phyloP scores from a whole-genome alignment of 2,888 invertebrate genomes.

The Argyresthia albistria region DNA sequence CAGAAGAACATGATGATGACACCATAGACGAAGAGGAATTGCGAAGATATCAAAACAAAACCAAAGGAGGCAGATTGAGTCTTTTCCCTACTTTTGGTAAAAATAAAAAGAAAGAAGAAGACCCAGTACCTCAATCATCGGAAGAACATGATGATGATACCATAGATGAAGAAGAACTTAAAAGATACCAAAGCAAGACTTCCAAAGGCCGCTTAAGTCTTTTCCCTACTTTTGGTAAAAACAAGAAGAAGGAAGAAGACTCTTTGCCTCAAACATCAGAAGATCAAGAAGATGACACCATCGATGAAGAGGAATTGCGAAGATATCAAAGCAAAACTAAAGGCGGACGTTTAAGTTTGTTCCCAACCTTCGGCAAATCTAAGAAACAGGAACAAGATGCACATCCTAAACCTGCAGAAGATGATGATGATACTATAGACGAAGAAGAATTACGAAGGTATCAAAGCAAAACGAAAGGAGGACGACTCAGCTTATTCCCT shows the following conservation, averaged over 20 bases:
- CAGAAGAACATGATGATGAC: conserved; percentile 53
- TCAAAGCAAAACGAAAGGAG: conserved; percentile 7
- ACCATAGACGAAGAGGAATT: conserved; percentile 54
- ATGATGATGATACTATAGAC: conserved; percentile 5
- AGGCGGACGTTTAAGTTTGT: conserved; percentile 51
- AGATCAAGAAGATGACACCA: conserved; percentile 15
- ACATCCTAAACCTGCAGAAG: conserved; percentile 24
- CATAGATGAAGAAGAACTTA: conserved; percentile 57
- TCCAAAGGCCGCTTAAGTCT: conserved; percentile 45
- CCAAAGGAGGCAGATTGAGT: conserved; percentile 52
- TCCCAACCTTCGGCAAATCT: conserved; percentile 47
- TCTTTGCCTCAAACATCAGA: conserved; percentile 24
- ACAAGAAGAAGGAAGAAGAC: conserved; percentile 26
- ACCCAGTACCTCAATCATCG: conserved; percentile 36
- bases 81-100: conserved; percentile 57
- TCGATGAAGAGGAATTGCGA: conserved; percentile 8
- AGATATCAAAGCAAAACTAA: conserved; percentile 27
- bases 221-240: conserved; percentile 56
- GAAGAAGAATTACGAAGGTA: conserved; percentile 8
- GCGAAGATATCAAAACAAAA: conserved; percentile 51
- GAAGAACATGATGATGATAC: conserved; percentile 29
- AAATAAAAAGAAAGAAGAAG: conserved; percentile 32
- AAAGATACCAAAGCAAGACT: conserved; percentile 56
- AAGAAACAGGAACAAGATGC: conserved; percentile 23
- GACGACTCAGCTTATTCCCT: conserved; percentile 8